These are phyloP conservation scores for Plutomurus gul DNA, from an alignment of 1,140 invertebrate species.

Conservation along the genomic window DNA sequence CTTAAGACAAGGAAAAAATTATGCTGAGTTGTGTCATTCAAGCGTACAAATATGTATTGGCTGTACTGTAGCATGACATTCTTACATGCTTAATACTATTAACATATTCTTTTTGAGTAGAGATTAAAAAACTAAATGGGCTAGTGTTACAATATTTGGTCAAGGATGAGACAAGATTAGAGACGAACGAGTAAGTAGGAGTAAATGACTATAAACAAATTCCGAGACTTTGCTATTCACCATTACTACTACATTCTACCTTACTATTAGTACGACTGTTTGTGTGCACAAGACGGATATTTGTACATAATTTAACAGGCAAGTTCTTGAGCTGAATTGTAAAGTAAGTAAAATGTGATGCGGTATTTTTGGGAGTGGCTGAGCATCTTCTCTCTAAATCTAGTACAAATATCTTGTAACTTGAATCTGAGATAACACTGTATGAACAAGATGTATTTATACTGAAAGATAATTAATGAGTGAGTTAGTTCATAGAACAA, in stretches of 20 bases:
- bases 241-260: neutral
- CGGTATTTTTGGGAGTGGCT: slow-evolving; percentile 18
- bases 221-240: neutral
- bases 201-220: slow-evolving; percentile 12
- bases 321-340: neutral
- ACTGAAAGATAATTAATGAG: too few relatives aligned
- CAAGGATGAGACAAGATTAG: slow-evolving; percentile 28
- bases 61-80: neutral
- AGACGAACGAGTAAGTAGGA: slow-evolving; percentile 2
- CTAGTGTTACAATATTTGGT: slow-evolving; percentile 24
- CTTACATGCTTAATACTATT: neutral
- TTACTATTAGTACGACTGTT: neutral
- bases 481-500: too few relatives aligned
- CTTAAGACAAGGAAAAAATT: neutral
- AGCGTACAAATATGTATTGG: neutral
- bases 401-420: neutral
- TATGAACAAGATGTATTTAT: too few relatives aligned
- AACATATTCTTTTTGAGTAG: neutral
- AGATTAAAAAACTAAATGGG: slow-evolving; percentile 24
- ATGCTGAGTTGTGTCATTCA: neutral
- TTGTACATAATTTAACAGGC: neutral
- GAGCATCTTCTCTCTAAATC: neutral
- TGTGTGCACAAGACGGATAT: neutral
- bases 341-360: neutral
- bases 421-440: neutral